phyloP scores from a whole-genome alignment of 2,888 invertebrate species.

The Drosophila sordidula region DNA sequence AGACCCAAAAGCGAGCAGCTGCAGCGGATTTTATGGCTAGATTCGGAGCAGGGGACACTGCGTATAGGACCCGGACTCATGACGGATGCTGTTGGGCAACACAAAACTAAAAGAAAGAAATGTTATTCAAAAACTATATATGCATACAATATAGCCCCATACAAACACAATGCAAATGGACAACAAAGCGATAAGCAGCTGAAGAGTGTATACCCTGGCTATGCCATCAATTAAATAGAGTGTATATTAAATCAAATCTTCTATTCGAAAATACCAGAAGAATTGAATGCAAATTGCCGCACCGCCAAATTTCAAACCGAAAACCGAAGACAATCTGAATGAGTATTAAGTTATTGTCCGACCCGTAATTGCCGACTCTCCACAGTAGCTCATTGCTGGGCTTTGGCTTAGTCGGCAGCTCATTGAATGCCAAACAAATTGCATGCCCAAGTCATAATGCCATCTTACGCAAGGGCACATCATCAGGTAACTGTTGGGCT shows the following conservation, averaged over 20 bases:
- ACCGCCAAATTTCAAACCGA: neutral
- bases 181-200: constrained; percentile 10
- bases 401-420: constrained; percentile 18
- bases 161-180: constrained; percentile 28
- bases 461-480: constrained; percentile 55
- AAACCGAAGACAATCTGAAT: constrained; percentile 19
- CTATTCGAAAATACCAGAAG: constrained; percentile 1
- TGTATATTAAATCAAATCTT: neutral
- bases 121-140: constrained; percentile 38
- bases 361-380: constrained; percentile 29
- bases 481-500: constrained; percentile 34
- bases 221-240: neutral
- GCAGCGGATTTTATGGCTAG: constrained; percentile 34
- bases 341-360: constrained; percentile 24
- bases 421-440: constrained; percentile 56
- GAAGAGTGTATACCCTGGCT: constrained; percentile 2
- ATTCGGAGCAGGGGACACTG: neutral
- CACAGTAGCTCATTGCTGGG: constrained; percentile 15
- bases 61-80: constrained; percentile 26
- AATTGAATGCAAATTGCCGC: constrained; percentile 15
- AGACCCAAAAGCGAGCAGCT: constrained; percentile 22
- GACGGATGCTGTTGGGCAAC: constrained; percentile 27
- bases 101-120: constrained; percentile 3
- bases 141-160: constrained; percentile 23
- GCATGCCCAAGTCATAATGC: constrained; percentile 52